Evolutionary conservation across 2,113 vertebrate species (phyloP), one percentile per base, ranked within the genome.

Genomic region (Neotragus moschatus): DNA sequence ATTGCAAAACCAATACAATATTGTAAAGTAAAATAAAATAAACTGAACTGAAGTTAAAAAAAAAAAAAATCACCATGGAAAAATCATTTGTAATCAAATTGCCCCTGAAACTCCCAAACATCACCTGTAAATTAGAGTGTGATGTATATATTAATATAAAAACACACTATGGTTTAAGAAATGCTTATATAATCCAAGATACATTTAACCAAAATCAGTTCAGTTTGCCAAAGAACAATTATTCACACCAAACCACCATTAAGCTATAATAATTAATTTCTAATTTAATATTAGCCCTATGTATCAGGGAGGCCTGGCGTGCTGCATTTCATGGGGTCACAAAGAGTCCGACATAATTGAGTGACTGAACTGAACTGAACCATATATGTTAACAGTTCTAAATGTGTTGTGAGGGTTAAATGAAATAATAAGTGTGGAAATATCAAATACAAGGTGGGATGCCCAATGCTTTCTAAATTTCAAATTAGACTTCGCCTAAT

Each of bases 401-500:
- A 43, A 56, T 87, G 25, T 60, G 14, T 49, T 80, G 5, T 45
- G 6, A 58, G 7, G 30, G 10, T 90, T 84, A 92, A 87, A 63
- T 33, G 16, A 55, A 7, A 79, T 77, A 79, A 79, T 89, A 58
- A 92, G 80, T 53, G 8, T 70, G 5, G 30, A 73, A 56, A 36
- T 39, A 55, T 1, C 5, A 47, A 79, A 47, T 16, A 66, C 3
- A 84, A 49, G 0, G 8, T 23, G 12, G 47, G n/a, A 82, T 33
- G 5, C 1, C 58, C 2, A 58, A 1, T 36, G 36, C 56, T 58
- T 82, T 91, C 49, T 94, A 26, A 86, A 81, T 90, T 90, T 66
- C 33, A 87, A 84, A 96, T 94, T 28, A 94, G 87, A 60, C 56
- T 85, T 79, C 75, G 11, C 5, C 55, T 43, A 60, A n/a, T 55